Percentiles rank a stretch among this genome's conserved stretches.
These are phyloP conservation scores for Condylostylus longicornis DNA, from an alignment of 1,140 invertebrate species.

Conservation along the genomic window DNA sequence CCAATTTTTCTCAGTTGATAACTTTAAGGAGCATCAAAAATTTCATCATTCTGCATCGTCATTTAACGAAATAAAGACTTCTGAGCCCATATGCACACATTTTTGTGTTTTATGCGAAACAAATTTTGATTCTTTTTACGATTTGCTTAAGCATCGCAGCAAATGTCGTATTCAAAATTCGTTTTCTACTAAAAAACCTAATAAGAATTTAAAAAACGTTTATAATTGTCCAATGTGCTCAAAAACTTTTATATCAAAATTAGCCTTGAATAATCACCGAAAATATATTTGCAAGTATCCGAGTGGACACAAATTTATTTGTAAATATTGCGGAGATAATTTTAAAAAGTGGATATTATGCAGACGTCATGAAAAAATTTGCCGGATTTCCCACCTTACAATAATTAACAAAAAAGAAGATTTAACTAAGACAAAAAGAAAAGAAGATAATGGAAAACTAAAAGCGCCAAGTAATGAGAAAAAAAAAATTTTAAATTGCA, in stretches of 20 bases:
- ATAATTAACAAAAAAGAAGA: too few relatives aligned
- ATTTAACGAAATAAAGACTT: too few relatives aligned
- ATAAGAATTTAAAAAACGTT: too few relatives aligned
- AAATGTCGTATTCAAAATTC: too few relatives aligned
- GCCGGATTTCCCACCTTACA: too few relatives aligned
- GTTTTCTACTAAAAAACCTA: too few relatives aligned
- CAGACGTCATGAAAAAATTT: background rate
- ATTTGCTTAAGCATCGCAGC: slow-evolving; percentile 1
- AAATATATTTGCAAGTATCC: background rate
- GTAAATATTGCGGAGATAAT: background rate
- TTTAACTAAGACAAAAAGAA: too few relatives aligned
- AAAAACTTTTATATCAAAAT: background rate
- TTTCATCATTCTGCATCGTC: background rate
- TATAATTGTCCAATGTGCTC: background rate
- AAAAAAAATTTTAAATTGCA: too few relatives aligned
- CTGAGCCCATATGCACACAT: too few relatives aligned
- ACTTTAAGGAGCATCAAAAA: background rate
- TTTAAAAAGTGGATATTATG: background rate
- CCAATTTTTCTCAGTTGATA: background rate
- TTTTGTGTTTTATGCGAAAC: background rate
- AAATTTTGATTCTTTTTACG: background rate
- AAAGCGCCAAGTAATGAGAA: too few relatives aligned
- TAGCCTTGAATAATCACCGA: slow-evolving; percentile 1
- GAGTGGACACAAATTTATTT: background rate
- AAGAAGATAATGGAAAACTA: too few relatives aligned